Conservation (phyloP, 2,888 invertebrate genomes). For the Pasiphila rectangulata region DNA sequence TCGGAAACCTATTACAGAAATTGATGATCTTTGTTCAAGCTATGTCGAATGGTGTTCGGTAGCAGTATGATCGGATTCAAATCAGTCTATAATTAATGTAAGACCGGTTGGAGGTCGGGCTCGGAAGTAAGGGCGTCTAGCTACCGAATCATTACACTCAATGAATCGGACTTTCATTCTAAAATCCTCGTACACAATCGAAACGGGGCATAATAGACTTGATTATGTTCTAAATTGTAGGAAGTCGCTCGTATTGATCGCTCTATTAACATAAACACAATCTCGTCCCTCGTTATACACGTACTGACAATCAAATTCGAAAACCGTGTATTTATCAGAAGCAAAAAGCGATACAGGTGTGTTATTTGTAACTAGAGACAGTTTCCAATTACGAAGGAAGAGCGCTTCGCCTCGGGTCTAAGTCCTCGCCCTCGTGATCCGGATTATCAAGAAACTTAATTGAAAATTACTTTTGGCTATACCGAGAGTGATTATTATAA, state of each 20-base stretch:
- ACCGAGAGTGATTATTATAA: constrained; percentile 61
- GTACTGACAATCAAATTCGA: constrained; percentile 36
- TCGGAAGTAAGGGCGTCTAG: constrained; percentile 60
- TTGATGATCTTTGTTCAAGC: constrained; percentile 55
- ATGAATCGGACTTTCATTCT: constrained; percentile 72
- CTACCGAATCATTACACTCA: constrained; percentile 68
- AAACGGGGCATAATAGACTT: constrained; percentile 58
- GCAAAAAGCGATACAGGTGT: constrained; percentile 44
- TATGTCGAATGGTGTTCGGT: constrained; percentile 66
- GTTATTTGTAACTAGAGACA: constrained; percentile 61
- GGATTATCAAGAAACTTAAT: constrained; percentile 76
- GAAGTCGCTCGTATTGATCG: constrained; percentile 51
- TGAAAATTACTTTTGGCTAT: constrained; percentile 73
- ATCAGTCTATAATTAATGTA: constrained; percentile 73
- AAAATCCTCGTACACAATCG: constrained; percentile 52
- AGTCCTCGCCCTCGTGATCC: constrained; percentile 55
- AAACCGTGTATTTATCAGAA: constrained; percentile 32
- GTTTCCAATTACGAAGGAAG: constrained; percentile 66
- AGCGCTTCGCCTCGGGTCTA: constrained; percentile 57
- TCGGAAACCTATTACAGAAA: constrained; percentile 63
- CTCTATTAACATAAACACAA: constrained; percentile 47
- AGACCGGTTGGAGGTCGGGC: constrained; percentile 64
- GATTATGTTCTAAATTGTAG: constrained; percentile 58
- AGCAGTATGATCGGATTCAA: constrained; percentile 72
- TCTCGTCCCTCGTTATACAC: constrained; percentile 36